Percentiles rank a stretch among this genome's conserved stretches.
Conservation (phyloP, 2,888 invertebrate species). For the Acanthosepion esculentum region DNA sequence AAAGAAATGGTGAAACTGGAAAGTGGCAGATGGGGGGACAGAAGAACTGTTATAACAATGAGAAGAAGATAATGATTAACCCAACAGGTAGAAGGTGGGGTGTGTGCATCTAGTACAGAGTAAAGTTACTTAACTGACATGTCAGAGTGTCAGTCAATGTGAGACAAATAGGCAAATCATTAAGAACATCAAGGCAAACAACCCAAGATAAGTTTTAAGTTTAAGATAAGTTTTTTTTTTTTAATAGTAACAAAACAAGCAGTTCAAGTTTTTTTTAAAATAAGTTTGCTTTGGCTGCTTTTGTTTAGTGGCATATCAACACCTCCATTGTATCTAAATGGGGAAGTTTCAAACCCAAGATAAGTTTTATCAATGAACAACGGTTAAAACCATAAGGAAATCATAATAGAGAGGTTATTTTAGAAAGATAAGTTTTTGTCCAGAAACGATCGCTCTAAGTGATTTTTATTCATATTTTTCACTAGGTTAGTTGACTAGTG, state of each 20-base stretch:
- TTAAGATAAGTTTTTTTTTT: too few species aligned
- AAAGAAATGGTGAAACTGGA: neutral
- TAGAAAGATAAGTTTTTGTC: neutral
- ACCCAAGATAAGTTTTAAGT: neutral
- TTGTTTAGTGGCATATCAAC: too few species aligned
- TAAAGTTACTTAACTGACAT: neutral
- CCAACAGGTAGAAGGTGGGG: too few species aligned
- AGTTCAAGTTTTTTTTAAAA: too few species aligned
- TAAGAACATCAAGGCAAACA: too few species aligned
- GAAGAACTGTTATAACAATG: neutral
- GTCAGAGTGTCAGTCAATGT: neutral
- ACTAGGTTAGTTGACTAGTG: too few species aligned
- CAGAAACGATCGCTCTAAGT: neutral
- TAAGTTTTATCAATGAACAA: neutral
- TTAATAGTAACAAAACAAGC: too few species aligned
- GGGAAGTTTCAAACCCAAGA: too few species aligned
- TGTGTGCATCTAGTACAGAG: neutral
- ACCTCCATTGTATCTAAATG: too few species aligned
- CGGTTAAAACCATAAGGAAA: neutral
- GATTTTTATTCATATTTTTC: too few species aligned
- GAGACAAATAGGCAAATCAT: neutral
- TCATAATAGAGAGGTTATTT: neutral
- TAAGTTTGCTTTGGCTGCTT: too few species aligned
- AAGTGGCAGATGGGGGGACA: neutral
- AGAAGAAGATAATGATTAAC: neutral